Conservation (phyloP, 2,113 vertebrate species). For the Brienomyrus longianalis region DNA sequence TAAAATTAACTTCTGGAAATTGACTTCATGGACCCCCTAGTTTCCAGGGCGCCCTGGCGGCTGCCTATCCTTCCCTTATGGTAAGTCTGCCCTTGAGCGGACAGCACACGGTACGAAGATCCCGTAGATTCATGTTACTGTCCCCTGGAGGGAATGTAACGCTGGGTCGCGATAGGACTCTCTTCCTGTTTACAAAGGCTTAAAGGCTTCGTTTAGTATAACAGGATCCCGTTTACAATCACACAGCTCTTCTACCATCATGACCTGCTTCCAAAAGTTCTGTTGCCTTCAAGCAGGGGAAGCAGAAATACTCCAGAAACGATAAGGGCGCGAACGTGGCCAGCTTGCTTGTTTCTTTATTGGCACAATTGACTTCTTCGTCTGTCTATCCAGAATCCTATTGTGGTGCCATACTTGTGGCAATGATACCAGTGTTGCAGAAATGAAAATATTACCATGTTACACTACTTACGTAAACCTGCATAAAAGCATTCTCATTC, state of each 20-base stretch:
- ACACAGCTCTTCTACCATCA: not conserved
- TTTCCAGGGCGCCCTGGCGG: not conserved
- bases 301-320: not conserved
- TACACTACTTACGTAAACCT: not conserved
- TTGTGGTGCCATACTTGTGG: not conserved
- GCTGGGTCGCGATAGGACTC: not conserved
- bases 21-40: too few relatives aligned
- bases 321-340: not conserved
- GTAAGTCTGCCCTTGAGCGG: not conserved
- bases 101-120: not conserved
- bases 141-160: not conserved
- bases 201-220: not conserved
- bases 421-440: not conserved
- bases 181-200: not conserved
- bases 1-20: too few relatives aligned
- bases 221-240: not conserved
- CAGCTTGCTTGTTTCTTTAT: not conserved
- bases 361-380: not conserved
- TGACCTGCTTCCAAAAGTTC: not conserved
- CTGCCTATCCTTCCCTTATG: not conserved
- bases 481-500: not conserved
- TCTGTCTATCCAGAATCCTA: not conserved
- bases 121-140: not conserved
- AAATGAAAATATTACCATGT: not conserved
- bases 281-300: not conserved